Percentiles rank a stretch among this genome's conserved stretches.
phyloP scores from a whole-genome alignment of 2,888 invertebrate genomes.

The Willowsia nigromaculata region DNA sequence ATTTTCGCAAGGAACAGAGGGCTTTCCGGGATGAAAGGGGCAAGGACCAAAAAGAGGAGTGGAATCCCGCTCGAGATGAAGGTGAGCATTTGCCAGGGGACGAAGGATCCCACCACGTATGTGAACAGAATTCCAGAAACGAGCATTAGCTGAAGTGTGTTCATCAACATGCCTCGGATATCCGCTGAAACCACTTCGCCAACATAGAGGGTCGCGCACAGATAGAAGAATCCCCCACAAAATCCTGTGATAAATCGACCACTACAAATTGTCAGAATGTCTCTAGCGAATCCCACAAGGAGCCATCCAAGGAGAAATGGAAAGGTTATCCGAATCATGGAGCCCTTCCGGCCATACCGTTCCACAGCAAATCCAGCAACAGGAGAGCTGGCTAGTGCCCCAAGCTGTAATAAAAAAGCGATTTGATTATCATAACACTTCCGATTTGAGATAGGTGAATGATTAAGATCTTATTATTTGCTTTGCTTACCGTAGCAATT shows the following conservation, averaged over 20 bases:
- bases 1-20: constrained; percentile 86
- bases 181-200: constrained; percentile 92
- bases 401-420: constrained; percentile 63
- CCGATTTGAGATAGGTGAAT: too few species aligned
- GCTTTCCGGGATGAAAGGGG: constrained; percentile 89
- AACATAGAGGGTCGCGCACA: constrained; percentile 90
- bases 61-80: constrained; percentile 86
- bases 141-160: constrained; percentile 92
- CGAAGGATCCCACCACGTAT: constrained; percentile 87
- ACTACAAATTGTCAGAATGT: constrained; percentile 80
- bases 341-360: constrained; percentile 69
- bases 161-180: constrained; percentile 91
- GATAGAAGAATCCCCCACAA: constrained; percentile 90
- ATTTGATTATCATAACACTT: too few species aligned
- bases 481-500: constrained; percentile 80
- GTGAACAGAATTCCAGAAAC: constrained; percentile 74
- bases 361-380: constrained; percentile 77
- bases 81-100: constrained; percentile 84
- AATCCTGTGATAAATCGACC: constrained; percentile 83
- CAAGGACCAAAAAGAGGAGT: constrained; percentile 85
- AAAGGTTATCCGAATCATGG: constrained; percentile 75
- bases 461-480: not conserved
- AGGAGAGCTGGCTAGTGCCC: constrained; percentile 72
- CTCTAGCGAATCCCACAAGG: constrained; percentile 78
- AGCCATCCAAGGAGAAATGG: constrained; percentile 81